Base-by-base conservation (phyloP, 2,797 vertebrate genomes). In the Hipposideros larvatus region DNA sequence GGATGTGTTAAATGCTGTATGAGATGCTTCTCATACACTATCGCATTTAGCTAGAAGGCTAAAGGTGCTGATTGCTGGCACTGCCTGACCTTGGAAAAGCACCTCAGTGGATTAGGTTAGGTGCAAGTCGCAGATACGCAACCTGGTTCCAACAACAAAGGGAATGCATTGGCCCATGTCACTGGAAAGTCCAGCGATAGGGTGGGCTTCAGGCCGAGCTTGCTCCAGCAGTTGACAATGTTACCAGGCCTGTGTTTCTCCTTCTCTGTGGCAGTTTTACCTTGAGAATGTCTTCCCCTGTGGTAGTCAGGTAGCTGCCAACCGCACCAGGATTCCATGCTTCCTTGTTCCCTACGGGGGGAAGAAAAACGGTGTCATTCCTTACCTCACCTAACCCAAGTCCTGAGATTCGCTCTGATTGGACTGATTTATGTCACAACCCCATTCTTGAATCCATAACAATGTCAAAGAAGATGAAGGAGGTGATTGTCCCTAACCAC, bases 241-340 rank as follows among this genome's bases (percentile, higher is more conserved):
- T 46, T 53, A 6, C 19, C 78, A 51, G 31, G 46, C 31, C 48
- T 66, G 70, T 16, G 71, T 31, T 55, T n/a, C 65, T 55, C 28
- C 6, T 31, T n/a, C 5, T 5, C 2, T 11, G 2, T 1, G 24
- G 21, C 21, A 51, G 26, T 9, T 48, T 55, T 11, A 0, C 19
- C 26, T 48, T 77, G 11, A 61, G 51, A 14, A 48, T 26, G 48
- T 5, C 13, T 21, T 22, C 18, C 24, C 53, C 31, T 1, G 0
- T 31, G 34, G 21, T 66, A 10, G 16, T 83, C 48, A 31, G 51
- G 57, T 5, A 10, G 79, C 34, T 37, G 7, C 65, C 28, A 21
- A 3, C 14, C 2, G 4, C 5, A 34, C 46, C 15, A 5, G 34
- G 85, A 15, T 19, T 24, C 43, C 48, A 11, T 1, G 6, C 8